Base-by-base conservation (phyloP, 2,888 invertebrate species). In the Flabesymbios commensalis region DNA sequence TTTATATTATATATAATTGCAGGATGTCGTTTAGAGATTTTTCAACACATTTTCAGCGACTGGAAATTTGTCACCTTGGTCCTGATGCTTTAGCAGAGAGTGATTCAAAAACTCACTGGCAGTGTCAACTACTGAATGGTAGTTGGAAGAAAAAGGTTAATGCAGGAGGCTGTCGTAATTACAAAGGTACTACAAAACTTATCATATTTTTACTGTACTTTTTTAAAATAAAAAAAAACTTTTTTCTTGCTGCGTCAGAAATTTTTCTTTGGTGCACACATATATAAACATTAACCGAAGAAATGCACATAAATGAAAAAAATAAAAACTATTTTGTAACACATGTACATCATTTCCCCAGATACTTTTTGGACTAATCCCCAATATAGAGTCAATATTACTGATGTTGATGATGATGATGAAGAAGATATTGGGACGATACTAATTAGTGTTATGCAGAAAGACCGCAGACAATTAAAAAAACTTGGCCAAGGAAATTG, bases 51-150 rank as follows among this genome's bases (percentile, higher is more conserved):
- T 98, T 95, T 79, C 88, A 89, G 36, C 88, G 90, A 81, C 87
- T 98, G 72, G 98, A 98, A 85, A 94, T 98, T 72, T 98, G 97
- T 83, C 96, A 98, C 83, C 89, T 98, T 83, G 94, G 92, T 76
- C 97, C 98, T 0, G 96, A 97, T 78, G 92, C 94, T 0, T 82
- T 96, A 45, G 54, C 10, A 14, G 28, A 48, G 19, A 70, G 71
- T 2, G 66, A 65, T 3, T 42, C 31, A 33, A 31, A n/a, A 29
- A 53, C 48, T 32, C 52, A 32, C 22, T 98, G 97, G 97, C 93
- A 93, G 83, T 92, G 92, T 87, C 92, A 91, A 14, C 90, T 92
- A 56, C 94, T 90, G 75, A 92, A 94, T 76, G 96, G 95, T 1
- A 91, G 92, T 79, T 98, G 98, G 98, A 90, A 92, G 17, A 85